These are phyloP conservation scores for Biston betularia DNA, from an alignment of 2,888 invertebrate species.

Conservation along the genomic window DNA sequence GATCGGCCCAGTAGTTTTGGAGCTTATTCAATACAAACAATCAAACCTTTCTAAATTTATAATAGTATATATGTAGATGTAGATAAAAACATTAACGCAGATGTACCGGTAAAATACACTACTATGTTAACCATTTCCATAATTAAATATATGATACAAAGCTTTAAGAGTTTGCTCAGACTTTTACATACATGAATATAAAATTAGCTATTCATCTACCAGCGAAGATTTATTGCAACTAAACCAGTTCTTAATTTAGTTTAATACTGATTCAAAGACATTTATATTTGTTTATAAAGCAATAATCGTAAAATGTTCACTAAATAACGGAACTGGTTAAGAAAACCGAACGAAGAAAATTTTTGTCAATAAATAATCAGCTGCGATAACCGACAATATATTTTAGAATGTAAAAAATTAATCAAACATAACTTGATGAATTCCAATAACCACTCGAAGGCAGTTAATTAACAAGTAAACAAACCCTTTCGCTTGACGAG, in stretches of 20 bases:
- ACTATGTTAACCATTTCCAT: conserved; percentile 63
- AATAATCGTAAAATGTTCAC: background rate
- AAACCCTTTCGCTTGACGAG: conserved; percentile 51
- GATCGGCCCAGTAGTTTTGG: no score
- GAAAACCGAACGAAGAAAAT: background rate
- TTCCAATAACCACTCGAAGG: conserved; percentile 40
- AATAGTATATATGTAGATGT: no score
- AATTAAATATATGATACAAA: conserved; percentile 65
- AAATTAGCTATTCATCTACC: conserved; percentile 60
- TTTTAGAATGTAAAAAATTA: conserved; percentile 10
- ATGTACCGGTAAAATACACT: conserved; percentile 46
- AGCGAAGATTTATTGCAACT: conserved; percentile 55
- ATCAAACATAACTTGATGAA: conserved; percentile 18
- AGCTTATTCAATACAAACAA: no score
- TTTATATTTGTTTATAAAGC: conserved; percentile 2
- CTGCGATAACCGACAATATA: background rate
- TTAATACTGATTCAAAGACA: background rate
- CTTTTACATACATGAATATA: conserved; percentile 71
- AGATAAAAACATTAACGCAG: conserved; percentile 32
- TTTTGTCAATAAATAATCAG: background rate
- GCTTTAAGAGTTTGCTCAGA: conserved; percentile 61
- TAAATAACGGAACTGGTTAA: background rate
- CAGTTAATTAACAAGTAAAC: conserved; percentile 55
- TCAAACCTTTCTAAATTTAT: no score
- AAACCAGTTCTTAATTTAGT: conserved; percentile 49